phyloP scores from a whole-genome alignment of 2,888 invertebrate species.

The Poecilobothrus nobilitatus region DNA sequence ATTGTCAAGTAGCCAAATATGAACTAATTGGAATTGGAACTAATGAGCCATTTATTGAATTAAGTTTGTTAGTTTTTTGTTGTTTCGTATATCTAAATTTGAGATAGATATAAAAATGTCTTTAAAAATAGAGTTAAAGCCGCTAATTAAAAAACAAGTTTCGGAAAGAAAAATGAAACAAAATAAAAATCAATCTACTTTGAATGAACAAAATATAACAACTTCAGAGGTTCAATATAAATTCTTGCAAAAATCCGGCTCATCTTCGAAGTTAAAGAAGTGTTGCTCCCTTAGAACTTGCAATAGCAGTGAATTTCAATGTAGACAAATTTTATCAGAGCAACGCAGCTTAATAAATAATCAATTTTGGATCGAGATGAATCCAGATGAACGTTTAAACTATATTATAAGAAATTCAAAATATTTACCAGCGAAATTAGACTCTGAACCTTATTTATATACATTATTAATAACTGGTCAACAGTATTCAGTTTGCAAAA shows the following conservation, averaged over 20 bases:
- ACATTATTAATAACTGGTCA: neutral
- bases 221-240: neutral
- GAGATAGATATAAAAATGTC: neutral
- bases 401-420: neutral
- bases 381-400: neutral
- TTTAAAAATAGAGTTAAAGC: neutral
- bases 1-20: too few relatives aligned
- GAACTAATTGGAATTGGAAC: too few relatives aligned
- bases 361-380: slow-evolving; percentile 7
- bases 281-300: neutral
- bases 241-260: neutral
- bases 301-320: neutral
- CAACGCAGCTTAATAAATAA: neutral
- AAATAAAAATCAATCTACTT: neutral
- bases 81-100: too few relatives aligned
- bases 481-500: neutral
- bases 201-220: neutral
- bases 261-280: neutral
- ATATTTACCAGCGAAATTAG: neutral
- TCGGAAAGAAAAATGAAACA: neutral
- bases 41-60: neutral
- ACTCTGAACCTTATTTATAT: neutral
- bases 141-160: neutral
- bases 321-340: neutral
- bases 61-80: too few relatives aligned